Base-by-base conservation (phyloP, 2,113 vertebrate species). In the Melanocharis versteri region DNA sequence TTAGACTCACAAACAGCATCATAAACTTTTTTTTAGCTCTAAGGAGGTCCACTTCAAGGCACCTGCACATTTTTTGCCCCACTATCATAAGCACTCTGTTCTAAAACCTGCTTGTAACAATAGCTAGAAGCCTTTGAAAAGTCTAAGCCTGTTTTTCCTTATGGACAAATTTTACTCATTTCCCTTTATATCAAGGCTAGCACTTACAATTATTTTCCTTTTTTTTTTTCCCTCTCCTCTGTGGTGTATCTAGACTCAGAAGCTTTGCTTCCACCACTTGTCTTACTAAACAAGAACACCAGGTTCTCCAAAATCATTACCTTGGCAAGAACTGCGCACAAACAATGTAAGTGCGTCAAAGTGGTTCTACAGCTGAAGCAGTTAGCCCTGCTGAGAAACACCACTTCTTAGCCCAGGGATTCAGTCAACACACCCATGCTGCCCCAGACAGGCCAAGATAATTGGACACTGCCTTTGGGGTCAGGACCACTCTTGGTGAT, bases 201-300 rank as follows among this genome's bases (percentile, higher is more conserved):
- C 3, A 71, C 42, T 35, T 70, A 62, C 8, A 47, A 22, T 48
- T 57, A 10, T 53, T 89, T 51, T 57, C 12, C 9, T 9, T 15
- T 40, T 47, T 19, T n/a, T 42, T 51, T 3, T 3, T 1, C 4
- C 6, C 1, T 21, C 6, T 10, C 2, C 27, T 45, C 44, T 42
- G 2, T 14, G 3, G 4, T 28, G 1, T 28, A 31, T 18, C 35
- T 37, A 4, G 12, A 65, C 12, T 50, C 50, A 73, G 22, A 61
- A 84, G 4, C 20, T 85, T 89, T 76, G 19, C 35, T 22, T 84
- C 35, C 6, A 47, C 6, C 31, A 4, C 13, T 77, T 83, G 19
- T 56, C 61, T 35, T 40, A 78, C 24, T 71, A 24, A 53, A 45
- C 26, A 48, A 31, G 44, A 86, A 8, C 4, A 15, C 5, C 11